Conservation (phyloP, 2,797 vertebrate genomes). For the Yasuhikotakia modesta region DNA sequence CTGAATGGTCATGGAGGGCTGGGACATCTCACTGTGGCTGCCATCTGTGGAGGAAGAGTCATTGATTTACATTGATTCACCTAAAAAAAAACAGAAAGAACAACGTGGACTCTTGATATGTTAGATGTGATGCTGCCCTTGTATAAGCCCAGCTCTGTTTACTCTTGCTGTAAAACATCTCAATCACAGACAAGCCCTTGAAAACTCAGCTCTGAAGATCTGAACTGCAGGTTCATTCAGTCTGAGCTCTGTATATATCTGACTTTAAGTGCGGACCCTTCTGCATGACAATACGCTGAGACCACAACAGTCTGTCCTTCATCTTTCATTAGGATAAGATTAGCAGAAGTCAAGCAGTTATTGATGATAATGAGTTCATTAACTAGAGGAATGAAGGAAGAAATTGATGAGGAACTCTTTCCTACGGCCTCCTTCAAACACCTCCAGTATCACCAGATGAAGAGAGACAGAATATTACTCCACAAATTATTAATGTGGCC, state of each 20-base stretch:
- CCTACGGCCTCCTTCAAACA: slow-evolving; percentile 50
- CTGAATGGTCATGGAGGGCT: slow-evolving; percentile 92
- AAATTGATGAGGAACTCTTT: slow-evolving; percentile 35
- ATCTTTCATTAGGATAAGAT: slow-evolving; percentile 50
- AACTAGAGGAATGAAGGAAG: slow-evolving; percentile 31
- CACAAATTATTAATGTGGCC: slow-evolving; percentile 60
- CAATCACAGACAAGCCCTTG: slow-evolving; percentile 14
- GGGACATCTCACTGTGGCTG: slow-evolving; percentile 87
- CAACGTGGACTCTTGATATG: neutral
- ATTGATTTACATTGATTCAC: no score
- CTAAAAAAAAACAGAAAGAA: neutral
- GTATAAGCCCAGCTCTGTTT: slow-evolving; percentile 26
- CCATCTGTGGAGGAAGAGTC: slow-evolving; percentile 86
- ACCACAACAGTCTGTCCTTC: slow-evolving; percentile 44
- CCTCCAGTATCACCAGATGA: slow-evolving; percentile 48
- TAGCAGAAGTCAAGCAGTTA: slow-evolving; percentile 49
- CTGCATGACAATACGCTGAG: slow-evolving; percentile 32
- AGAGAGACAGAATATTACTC: slow-evolving; percentile 32
- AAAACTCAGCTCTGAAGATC: slow-evolving; percentile 39
- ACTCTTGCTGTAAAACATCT: slow-evolving; percentile 18
- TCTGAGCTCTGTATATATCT: neutral
- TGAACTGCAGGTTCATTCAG: slow-evolving; percentile 1
- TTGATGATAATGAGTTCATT: slow-evolving; percentile 56
- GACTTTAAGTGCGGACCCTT: slow-evolving; percentile 38
- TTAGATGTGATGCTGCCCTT: neutral